phyloP scores from a whole-genome alignment of 1,140 invertebrate genomes.

The Aleiodes sp. region DNA sequence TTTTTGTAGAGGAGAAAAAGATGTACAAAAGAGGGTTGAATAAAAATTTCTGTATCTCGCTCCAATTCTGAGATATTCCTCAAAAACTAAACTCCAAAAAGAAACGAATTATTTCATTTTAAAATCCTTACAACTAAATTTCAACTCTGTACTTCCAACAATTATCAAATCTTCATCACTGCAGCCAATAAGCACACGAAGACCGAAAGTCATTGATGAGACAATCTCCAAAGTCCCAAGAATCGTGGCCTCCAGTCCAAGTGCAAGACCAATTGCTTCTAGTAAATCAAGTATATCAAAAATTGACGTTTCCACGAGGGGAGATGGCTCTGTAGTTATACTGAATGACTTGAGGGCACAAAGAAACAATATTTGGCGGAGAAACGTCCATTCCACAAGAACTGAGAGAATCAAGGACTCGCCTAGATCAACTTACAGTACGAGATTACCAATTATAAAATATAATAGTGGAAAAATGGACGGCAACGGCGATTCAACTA shows the following conservation, averaged over 20 bases:
- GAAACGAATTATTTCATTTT: neutral
- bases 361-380: conserved; percentile 5
- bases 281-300: conserved; percentile 28
- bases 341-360: neutral
- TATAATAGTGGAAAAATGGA: neutral
- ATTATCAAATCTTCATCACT: conserved; percentile 1
- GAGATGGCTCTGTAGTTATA: neutral
- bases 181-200: conserved; percentile 17
- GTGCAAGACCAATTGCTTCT: conserved; percentile 22
- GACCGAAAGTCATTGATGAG: conserved; percentile 23
- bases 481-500: neutral
- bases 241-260: conserved; percentile 33
- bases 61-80: too few relatives aligned
- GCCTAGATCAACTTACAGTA: neutral
- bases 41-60: too few relatives aligned
- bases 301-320: conserved; percentile 16
- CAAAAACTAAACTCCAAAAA: too few relatives aligned
- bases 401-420: conserved; percentile 1
- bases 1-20: too few relatives aligned
- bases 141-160: neutral
- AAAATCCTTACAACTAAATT: too few relatives aligned
- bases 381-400: neutral
- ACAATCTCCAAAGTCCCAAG: conserved; percentile 31
- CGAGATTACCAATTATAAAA: neutral
- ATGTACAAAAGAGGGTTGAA: too few relatives aligned